These are phyloP conservation scores for Enteromius treurensis DNA, from an alignment of 2,797 vertebrate genomes.

Conservation along the genomic window DNA sequence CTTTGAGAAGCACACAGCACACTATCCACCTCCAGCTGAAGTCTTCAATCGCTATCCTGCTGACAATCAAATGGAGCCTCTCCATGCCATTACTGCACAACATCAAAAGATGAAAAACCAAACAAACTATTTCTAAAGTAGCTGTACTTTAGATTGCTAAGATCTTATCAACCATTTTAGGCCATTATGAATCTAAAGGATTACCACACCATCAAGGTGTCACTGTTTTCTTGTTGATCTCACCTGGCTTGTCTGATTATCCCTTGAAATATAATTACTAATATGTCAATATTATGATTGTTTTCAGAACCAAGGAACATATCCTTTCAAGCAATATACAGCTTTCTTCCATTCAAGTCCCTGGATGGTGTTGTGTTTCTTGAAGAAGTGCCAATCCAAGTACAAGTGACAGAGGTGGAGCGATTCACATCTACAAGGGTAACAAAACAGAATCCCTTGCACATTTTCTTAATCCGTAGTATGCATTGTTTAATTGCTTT, in stretches of 20 bases:
- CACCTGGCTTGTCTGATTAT: conserved; percentile 1
- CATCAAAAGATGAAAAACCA: conserved; percentile 57
- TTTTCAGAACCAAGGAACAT: conserved; percentile 54
- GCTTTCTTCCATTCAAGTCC: conserved; percentile 63
- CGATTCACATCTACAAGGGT: conserved; percentile 66
- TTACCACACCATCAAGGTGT: conserved; percentile 26
- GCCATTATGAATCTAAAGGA: conserved; percentile 29
- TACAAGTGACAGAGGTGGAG: conserved; percentile 67
- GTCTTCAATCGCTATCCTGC: conserved; percentile 53
- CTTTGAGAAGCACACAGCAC: conserved; percentile 46
- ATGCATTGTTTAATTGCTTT: background rate
- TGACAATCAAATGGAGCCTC: conserved; percentile 53
- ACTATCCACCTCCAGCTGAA: conserved; percentile 51
- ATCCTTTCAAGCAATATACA: conserved; percentile 56
- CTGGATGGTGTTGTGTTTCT: conserved; percentile 65
- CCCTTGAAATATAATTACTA: conserved; percentile 1
- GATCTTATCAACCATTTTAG: conserved; percentile 38
- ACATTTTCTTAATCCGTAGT: background rate
- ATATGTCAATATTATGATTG: conserved; percentile 11
- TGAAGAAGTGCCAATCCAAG: conserved; percentile 68
- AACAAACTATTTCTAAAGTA: conserved; percentile 49
- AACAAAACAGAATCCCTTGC: background rate
- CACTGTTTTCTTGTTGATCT: conserved; percentile 3
- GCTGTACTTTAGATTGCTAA: conserved; percentile 43
- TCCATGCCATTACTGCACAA: conserved; percentile 52